Evolutionary conservation across 2,888 invertebrate genomes (phyloP), one percentile per base, ranked within the genome.

Genomic region (Myopa testacea): DNA sequence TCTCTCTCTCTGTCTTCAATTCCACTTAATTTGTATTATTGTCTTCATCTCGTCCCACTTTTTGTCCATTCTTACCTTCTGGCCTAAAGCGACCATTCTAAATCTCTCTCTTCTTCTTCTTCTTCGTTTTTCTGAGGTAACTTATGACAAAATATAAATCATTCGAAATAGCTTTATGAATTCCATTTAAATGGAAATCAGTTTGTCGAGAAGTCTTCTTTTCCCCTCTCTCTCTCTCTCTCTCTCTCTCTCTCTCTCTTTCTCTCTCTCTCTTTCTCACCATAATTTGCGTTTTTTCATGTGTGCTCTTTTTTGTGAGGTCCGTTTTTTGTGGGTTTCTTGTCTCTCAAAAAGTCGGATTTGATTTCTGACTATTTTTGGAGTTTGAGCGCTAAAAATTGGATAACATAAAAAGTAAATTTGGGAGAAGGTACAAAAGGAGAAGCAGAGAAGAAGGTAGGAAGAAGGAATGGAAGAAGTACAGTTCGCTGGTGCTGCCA

Each of bases 171-270:
- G 74, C 78, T 78, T 78, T 74, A 63, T 75, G 63, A 78, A 78
- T 78, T 63, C 78, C 74, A 78, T 78, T 78, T 78, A 78, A 78
- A 78, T 78, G 78, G 78, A 78, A 78, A 78, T 78, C 74, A 78
- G 69, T 62, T 78, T 70, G 38, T 62, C 58, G 67, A 50, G n/a
- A 67, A 34, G 34, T 65, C 55, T 68, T 26, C 26, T 14, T 34
- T n/a, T n/a, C n/a, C n/a, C n/a, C n/a, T 34, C 37, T 52, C 34
- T 69, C 45, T 12, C 4, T 16, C 12, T 37, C 65, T n/a, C n/a
- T n/a, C n/a, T n/a, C n/a, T n/a, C n/a, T n/a, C n/a, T 14, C 10
- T 7, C 10, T 55, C 8, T 70, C n/a, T 55, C 16, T 26, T 55
- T 16, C 37, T 40, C n/a, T 67, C 19, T 34, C 37, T 52, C 34